Percentiles rank a stretch among this genome's conserved stretches.
phyloP scores from a whole-genome alignment of 2,888 invertebrate species.

The Zygaena filipendulae region DNA sequence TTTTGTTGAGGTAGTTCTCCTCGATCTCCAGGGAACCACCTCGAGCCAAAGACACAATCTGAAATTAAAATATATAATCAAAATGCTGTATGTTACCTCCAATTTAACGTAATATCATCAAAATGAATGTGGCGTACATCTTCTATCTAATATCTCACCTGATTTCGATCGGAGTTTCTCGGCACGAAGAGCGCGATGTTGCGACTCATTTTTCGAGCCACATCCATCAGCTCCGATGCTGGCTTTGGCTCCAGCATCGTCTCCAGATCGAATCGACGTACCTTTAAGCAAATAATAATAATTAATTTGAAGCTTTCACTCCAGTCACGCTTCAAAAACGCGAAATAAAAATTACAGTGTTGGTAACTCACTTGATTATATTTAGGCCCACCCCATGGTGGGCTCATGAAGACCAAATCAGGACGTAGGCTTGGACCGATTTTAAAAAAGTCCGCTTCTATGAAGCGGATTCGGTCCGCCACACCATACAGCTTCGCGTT shows the following conservation, averaged over 20 bases:
- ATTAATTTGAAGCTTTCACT: too few relatives aligned
- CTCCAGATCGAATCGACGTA: too few relatives aligned
- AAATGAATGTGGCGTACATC: too few relatives aligned
- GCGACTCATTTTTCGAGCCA: slow-evolving; percentile 74
- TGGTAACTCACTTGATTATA: slow-evolving; percentile 76
- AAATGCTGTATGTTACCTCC: too few relatives aligned
- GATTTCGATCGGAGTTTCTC: slow-evolving; percentile 83
- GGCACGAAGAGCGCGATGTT: slow-evolving; percentile 91
- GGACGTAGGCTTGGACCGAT: slow-evolving; percentile 74
- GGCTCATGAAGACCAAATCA: slow-evolving; percentile 94
- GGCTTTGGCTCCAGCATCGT: slow-evolving; percentile 77
- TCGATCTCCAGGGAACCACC: slow-evolving; percentile 86
- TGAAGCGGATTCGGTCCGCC: too few relatives aligned
- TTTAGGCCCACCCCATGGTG: slow-evolving; percentile 98
- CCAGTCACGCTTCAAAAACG: too few relatives aligned
- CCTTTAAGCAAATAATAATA: too few relatives aligned
- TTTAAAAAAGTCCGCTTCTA: too few relatives aligned
- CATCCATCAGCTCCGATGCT: slow-evolving; percentile 75
- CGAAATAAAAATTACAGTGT: too few relatives aligned
- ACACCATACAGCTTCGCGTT: slow-evolving; percentile 94
- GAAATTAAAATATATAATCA: too few relatives aligned
- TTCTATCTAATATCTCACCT: too few relatives aligned
- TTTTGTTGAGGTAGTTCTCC: slow-evolving; percentile 87
- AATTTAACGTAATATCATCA: too few relatives aligned
- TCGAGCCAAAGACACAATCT: slow-evolving; percentile 82